These are phyloP conservation scores for Anorthoa munda DNA, from an alignment of 2,888 invertebrate species.

Conservation along the genomic window DNA sequence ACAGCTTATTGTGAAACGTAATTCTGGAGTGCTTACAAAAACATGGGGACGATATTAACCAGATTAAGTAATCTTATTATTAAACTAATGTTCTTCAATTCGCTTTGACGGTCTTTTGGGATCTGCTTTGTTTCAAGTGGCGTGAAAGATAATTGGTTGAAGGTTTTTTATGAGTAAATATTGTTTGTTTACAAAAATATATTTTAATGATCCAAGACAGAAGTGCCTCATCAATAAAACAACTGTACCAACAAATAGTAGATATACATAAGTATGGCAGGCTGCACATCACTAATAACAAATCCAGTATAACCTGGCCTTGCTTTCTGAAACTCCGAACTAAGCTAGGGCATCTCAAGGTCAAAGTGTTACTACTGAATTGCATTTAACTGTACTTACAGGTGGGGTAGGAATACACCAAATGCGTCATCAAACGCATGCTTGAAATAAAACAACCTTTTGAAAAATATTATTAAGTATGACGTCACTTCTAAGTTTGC, in stretches of 20 bases:
- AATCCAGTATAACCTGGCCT: background rate
- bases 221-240: background rate
- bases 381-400: background rate
- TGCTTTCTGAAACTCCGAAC: background rate
- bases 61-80: slow-evolving; percentile 28
- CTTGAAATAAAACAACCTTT: background rate
- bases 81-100: slow-evolving; percentile 11
- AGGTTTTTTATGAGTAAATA: background rate
- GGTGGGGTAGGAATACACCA: background rate
- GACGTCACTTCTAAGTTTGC: slow-evolving; percentile 8
- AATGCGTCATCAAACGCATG: background rate
- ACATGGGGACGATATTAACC: slow-evolving; percentile 32
- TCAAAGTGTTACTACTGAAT: background rate
- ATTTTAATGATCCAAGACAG: background rate
- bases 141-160: background rate
- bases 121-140: slow-evolving; percentile 34
- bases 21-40: slow-evolving; percentile 44
- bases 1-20: slow-evolving; percentile 55
- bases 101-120: background rate
- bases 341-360: background rate
- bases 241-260: no score
- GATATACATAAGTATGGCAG: background rate
- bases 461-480: background rate
- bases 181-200: no score
- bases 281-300: background rate